Conservation (phyloP, 2,888 invertebrate species). For the Neuroscelio doddi region DNA sequence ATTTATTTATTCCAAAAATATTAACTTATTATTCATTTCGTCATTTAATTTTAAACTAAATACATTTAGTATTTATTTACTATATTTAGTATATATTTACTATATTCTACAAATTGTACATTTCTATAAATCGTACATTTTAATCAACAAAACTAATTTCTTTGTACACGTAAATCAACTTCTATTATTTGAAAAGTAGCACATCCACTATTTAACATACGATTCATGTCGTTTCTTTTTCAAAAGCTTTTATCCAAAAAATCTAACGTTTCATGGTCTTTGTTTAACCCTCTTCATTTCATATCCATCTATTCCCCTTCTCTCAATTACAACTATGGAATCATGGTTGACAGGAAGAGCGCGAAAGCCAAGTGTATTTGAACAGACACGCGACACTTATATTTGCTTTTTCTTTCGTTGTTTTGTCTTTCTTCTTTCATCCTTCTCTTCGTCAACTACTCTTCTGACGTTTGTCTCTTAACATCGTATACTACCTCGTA, state of each 20-base stretch:
- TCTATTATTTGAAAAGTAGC: not conserved
- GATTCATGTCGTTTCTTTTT: not conserved
- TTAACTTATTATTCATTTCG: too few relatives aligned
- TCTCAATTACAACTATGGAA: constrained; percentile 7
- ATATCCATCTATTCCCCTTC: constrained; percentile 7
- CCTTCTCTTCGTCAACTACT: constrained; percentile 23
- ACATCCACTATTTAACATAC: constrained; percentile 1
- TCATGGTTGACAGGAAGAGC: constrained; percentile 20
- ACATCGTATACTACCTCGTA: not conserved
- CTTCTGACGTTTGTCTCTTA: constrained; percentile 9
- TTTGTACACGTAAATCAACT: not conserved
- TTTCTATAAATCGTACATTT: too few relatives aligned
- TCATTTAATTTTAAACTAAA: too few relatives aligned
- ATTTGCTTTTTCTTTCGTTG: constrained; percentile 51
- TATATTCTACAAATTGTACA: too few relatives aligned
- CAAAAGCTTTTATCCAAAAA: not conserved
- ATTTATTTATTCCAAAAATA: too few relatives aligned
- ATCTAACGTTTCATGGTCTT: constrained; percentile 1
- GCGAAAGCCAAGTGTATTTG: constrained; percentile 65
- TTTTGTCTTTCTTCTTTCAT: constrained; percentile 22
- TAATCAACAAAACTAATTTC: too few relatives aligned
- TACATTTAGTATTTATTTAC: too few relatives aligned
- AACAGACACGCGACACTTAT: constrained; percentile 70
- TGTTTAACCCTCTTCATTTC: constrained; percentile 16
- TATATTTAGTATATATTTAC: too few relatives aligned